phyloP scores from a whole-genome alignment of 2,888 invertebrate species.

The Dyspetes luteomarginatus region DNA sequence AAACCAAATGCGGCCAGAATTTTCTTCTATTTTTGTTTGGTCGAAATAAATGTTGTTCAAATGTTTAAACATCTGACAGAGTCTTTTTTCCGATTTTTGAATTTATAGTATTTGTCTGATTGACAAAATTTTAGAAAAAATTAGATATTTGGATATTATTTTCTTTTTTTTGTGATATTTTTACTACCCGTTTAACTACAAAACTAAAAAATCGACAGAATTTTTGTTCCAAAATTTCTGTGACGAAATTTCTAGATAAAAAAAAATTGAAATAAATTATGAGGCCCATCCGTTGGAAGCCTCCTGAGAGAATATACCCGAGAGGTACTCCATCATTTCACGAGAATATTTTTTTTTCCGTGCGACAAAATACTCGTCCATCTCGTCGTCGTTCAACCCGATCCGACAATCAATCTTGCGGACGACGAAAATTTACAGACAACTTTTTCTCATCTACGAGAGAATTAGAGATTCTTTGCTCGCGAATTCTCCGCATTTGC shows the following conservation, averaged over 20 bases:
- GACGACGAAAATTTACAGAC: slow-evolving; percentile 34
- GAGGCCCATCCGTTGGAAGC: not conserved
- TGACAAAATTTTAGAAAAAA: too few relatives aligned
- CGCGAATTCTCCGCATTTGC: not conserved
- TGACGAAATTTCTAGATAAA: not conserved
- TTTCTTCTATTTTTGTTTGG: too few relatives aligned
- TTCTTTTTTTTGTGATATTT: too few relatives aligned
- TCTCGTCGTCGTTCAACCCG: slow-evolving; percentile 18
- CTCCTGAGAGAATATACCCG: not conserved
- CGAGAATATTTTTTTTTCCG: slow-evolving; percentile 18
- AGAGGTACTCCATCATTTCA: slow-evolving; percentile 36
- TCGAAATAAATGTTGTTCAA: too few relatives aligned
- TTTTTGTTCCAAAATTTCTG: not conserved
- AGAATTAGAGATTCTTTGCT: slow-evolving; percentile 24
- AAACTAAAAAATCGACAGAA: slow-evolving; percentile 6
- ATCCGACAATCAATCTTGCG: slow-evolving; percentile 45
- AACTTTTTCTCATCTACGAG: not conserved
- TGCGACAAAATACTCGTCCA: slow-evolving; percentile 45
- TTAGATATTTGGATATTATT: too few relatives aligned
- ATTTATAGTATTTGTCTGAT: too few relatives aligned
- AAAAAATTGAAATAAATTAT: slow-evolving; percentile 4
- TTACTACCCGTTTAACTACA: too few relatives aligned
- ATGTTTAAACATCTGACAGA: too few relatives aligned
- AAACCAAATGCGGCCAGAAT: too few relatives aligned
- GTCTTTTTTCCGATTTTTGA: too few relatives aligned